Conservation (phyloP, 1,140 invertebrate species). For the Tetraneura akinire region DNA sequence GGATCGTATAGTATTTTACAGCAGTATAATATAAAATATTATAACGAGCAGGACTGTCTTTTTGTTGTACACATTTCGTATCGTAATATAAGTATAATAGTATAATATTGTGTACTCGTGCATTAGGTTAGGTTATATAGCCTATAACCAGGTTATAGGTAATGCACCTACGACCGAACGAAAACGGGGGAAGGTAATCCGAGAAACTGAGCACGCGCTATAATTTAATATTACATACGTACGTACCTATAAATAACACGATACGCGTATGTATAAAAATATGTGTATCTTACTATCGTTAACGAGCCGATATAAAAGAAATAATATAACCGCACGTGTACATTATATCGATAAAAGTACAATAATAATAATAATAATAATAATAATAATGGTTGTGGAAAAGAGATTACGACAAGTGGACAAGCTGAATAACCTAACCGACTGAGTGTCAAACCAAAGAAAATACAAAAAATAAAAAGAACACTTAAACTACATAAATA, state of each 20-base stretch:
- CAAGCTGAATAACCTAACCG: conserved; percentile 1
- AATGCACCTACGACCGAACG: not conserved
- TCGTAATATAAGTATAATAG: no score
- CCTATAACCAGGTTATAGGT: no score
- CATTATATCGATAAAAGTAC: not conserved
- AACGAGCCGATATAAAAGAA: not conserved
- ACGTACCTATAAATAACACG: not conserved
- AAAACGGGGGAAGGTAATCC: not conserved
- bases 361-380: not conserved
- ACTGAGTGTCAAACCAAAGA: not conserved
- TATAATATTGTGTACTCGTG: no score
- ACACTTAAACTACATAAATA: no score
- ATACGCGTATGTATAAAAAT: not conserved
- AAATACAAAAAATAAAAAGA: no score
- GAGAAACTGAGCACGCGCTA: conserved; percentile 4
- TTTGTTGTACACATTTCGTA: no score
- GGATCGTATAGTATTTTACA: no score
- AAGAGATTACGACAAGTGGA: not conserved
- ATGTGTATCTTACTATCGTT: not conserved
- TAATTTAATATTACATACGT: not conserved
- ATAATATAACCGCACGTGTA: not conserved
- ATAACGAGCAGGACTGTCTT: no score
- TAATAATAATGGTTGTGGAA: not conserved
- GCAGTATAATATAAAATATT: no score
- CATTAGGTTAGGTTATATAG: not conserved